These are phyloP conservation scores for Tortricodes alternella DNA, from an alignment of 2,888 invertebrate genomes.

Conservation along the genomic window DNA sequence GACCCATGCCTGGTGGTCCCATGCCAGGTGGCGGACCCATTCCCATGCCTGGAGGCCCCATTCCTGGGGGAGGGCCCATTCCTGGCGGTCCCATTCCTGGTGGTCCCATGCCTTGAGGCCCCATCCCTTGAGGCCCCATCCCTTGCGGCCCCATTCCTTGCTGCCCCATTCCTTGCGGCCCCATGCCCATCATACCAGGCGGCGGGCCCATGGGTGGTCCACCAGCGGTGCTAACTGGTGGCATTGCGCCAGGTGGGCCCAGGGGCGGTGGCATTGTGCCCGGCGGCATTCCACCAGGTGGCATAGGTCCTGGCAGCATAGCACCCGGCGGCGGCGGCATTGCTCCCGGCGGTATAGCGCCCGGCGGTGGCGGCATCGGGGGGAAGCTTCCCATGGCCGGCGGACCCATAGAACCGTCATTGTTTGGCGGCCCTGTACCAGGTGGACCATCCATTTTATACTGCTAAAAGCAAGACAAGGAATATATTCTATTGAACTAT, in stretches of 20 bases:
- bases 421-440: constrained; percentile 62
- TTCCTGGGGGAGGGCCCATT: constrained; percentile 70
- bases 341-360: constrained; percentile 55
- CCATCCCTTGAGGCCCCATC: constrained; percentile 46
- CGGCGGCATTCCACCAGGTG: constrained; percentile 34
- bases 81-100: constrained; percentile 53
- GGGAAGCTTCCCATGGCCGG: constrained; percentile 61
- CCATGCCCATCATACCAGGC: constrained; percentile 37
- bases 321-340: constrained; percentile 42
- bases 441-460: constrained; percentile 73
- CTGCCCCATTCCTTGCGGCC: constrained; percentile 45
- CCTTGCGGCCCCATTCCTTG: constrained; percentile 43
- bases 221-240: constrained; percentile 41
- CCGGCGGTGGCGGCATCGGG: constrained; percentile 63
- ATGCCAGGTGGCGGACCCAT: constrained; percentile 61
- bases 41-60: constrained; percentile 63
- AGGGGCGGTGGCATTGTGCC: constrained; percentile 36
- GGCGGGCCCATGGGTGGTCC: constrained; percentile 41
- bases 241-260: constrained; percentile 36
- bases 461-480: too few relatives aligned
- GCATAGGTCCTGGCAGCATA: constrained; percentile 49
- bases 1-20: constrained; percentile 57
- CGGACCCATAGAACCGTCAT: constrained; percentile 58
- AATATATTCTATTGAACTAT: background rate
- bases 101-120: constrained; percentile 49